phyloP scores from a whole-genome alignment of 2,888 invertebrate species.

The Phoenoteleia sp. region DNA sequence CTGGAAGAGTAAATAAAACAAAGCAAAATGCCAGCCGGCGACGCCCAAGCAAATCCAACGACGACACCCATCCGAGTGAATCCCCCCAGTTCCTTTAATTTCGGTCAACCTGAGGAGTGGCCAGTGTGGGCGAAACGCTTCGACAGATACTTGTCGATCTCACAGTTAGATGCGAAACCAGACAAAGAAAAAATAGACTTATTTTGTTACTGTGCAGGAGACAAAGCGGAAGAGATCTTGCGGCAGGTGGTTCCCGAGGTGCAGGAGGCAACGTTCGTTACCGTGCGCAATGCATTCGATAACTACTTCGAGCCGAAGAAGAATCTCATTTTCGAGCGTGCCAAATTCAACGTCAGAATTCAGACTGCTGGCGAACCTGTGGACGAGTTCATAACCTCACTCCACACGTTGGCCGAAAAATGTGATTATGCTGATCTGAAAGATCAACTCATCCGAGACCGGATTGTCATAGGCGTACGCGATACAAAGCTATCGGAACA shows the following conservation, averaged over 20 bases:
- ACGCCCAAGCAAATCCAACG: neutral
- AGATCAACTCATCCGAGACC: slow-evolving; percentile 76
- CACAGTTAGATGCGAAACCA: slow-evolving; percentile 39
- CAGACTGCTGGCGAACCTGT: slow-evolving; percentile 63
- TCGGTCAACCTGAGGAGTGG: slow-evolving; percentile 61
- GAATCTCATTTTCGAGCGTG: slow-evolving; percentile 71
- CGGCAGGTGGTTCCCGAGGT: slow-evolving; percentile 43
- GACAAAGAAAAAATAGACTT: slow-evolving; percentile 73
- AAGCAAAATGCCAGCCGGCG: neutral
- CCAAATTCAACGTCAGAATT: slow-evolving; percentile 64
- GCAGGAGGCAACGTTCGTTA: slow-evolving; percentile 22
- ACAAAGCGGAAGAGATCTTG: slow-evolving; percentile 73
- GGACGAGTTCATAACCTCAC: slow-evolving; percentile 71
- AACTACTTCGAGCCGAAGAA: slow-evolving; percentile 72
- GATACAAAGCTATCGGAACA: slow-evolving; percentile 73
- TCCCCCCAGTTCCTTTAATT: slow-evolving; percentile 55
- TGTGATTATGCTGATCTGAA: slow-evolving; percentile 74
- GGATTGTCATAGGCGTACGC: slow-evolving; percentile 76
- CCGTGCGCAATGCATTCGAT: slow-evolving; percentile 60
- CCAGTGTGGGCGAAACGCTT: slow-evolving; percentile 59
- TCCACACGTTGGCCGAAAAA: slow-evolving; percentile 73
- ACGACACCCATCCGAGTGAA: slow-evolving; percentile 24
- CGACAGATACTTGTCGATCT: slow-evolving; percentile 58
- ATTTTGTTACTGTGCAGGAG: slow-evolving; percentile 74
- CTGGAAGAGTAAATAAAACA: too few relatives aligned